phyloP scores from a whole-genome alignment of 2,888 invertebrate genomes.

The Aproaerema taeniolella region DNA sequence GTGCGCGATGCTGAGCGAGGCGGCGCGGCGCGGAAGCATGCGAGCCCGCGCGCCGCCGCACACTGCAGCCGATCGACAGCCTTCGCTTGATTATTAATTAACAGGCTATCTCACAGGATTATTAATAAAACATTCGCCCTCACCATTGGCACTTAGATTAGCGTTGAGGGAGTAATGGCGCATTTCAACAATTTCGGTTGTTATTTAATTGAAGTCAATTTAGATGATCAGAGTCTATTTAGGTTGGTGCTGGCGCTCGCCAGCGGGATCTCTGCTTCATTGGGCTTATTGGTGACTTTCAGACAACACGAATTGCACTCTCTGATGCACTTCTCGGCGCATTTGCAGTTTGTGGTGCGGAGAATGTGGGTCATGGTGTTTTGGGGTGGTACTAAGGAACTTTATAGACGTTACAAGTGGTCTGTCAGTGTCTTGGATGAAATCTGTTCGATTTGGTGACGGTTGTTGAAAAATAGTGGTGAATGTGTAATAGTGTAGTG shows the following conservation, averaged over 20 bases:
- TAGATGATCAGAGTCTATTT: conserved; percentile 79
- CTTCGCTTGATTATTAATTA: conserved; percentile 73
- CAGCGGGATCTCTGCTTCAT: conserved; percentile 76
- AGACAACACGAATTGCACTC: conserved; percentile 77
- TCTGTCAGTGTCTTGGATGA: too few species aligned
- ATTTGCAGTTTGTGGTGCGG: conserved; percentile 42
- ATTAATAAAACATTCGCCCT: conserved; percentile 76
- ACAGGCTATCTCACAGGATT: conserved; percentile 65
- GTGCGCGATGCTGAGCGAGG: conserved; percentile 13
- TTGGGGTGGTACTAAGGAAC: neutral
- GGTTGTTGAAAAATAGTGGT: too few species aligned
- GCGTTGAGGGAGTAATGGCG: conserved; percentile 76
- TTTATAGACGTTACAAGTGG: too few species aligned
- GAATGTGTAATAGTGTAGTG: too few species aligned
- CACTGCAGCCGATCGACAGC: conserved; percentile 49
- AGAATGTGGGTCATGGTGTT: neutral
- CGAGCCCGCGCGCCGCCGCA: conserved; percentile 31
- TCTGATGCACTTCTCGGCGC: conserved; percentile 69
- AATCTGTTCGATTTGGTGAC: too few species aligned
- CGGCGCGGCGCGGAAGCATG: conserved; percentile 24
- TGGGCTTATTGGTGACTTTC: conserved; percentile 78
- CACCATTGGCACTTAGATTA: conserved; percentile 77
- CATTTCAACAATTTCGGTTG: conserved; percentile 78
- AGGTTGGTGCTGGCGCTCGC: conserved; percentile 76
- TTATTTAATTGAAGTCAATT: conserved; percentile 79